A percentile compares a stretch with the other conserved stretches of the same genome.
Evolutionary conservation across 2,113 vertebrate species (phyloP).

Genomic region (Microcebus ravelobensis): DNA sequence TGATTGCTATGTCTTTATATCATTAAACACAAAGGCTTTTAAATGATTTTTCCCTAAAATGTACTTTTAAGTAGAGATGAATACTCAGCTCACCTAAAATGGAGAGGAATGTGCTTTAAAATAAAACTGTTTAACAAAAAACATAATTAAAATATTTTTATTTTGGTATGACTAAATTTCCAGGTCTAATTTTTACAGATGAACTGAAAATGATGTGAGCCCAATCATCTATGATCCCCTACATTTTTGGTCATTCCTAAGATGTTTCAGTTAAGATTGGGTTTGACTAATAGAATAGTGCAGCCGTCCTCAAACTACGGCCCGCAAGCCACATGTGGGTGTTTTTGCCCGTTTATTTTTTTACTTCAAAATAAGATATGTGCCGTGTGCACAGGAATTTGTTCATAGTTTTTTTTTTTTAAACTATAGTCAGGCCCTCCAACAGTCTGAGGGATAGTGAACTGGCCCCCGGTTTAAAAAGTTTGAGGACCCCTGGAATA

Average conservation of each 20-base stretch:
- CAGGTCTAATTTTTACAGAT: neutral
- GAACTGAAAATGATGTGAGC: neutral
- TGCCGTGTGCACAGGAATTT: too few relatives aligned
- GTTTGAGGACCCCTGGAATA: too few relatives aligned
- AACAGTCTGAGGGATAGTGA: too few relatives aligned
- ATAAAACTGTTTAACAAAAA: neutral
- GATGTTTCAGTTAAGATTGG: neutral
- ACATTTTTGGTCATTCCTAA: neutral
- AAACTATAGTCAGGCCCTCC: too few relatives aligned
- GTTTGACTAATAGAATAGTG: neutral
- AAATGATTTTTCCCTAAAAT: conserved; percentile 13
- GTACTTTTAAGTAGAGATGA: conserved; percentile 25
- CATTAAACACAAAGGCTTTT: conserved; percentile 55
- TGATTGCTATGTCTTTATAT: conserved; percentile 51
- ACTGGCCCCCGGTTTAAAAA: too few relatives aligned
- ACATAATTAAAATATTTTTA: conserved; percentile 16
- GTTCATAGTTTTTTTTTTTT: too few relatives aligned
- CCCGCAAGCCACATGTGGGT: too few relatives aligned
- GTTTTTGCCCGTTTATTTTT: too few relatives aligned
- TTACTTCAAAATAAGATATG: too few relatives aligned
- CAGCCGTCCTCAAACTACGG: too few relatives aligned
- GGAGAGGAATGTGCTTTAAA: conserved; percentile 19
- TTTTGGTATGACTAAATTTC: neutral
- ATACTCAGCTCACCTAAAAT: conserved; percentile 36
- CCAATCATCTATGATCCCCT: neutral